Conservation (phyloP, 2,888 invertebrate genomes). For the Chirona hameri region DNA sequence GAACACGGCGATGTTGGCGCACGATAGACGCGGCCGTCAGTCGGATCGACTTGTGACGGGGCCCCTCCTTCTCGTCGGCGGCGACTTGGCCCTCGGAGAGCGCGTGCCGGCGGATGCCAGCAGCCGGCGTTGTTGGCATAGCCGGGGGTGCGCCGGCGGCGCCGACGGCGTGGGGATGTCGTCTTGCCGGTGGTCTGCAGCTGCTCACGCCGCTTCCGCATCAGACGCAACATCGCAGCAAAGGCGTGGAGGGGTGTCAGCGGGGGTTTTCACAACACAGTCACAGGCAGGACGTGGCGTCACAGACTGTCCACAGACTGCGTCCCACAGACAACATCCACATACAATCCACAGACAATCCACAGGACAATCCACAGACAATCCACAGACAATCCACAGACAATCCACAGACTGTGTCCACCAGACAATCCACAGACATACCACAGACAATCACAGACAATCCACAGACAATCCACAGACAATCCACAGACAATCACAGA, state of each 20-base stretch:
- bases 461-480: too few species aligned
- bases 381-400: too few species aligned
- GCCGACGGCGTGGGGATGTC: constrained; percentile 54
- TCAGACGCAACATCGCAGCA: constrained; percentile 54
- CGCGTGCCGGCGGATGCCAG: constrained; percentile 93
- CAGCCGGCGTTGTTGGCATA: constrained; percentile 93
- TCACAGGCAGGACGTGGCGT: neutral
- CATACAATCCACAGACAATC: too few species aligned
- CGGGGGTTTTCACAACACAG: neutral
- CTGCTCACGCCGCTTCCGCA: constrained; percentile 63
- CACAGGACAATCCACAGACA: too few species aligned
- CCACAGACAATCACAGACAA: too few species aligned
- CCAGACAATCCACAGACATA: too few species aligned
- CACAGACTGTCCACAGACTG: too few species aligned
- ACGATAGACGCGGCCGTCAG: constrained; percentile 94
- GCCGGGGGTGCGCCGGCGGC: constrained; percentile 68
- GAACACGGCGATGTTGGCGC: constrained; percentile 93
- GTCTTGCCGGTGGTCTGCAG: constrained; percentile 52
- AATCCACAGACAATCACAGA: too few species aligned
- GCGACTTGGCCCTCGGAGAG: constrained; percentile 40
- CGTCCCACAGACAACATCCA: too few species aligned
- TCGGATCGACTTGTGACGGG: constrained; percentile 97
- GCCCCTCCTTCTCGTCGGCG: constrained; percentile 82
- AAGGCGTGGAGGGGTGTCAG: neutral
- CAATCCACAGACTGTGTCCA: too few species aligned